phyloP scores from a whole-genome alignment of 1,140 invertebrate genomes.

The Mya arenaria region DNA sequence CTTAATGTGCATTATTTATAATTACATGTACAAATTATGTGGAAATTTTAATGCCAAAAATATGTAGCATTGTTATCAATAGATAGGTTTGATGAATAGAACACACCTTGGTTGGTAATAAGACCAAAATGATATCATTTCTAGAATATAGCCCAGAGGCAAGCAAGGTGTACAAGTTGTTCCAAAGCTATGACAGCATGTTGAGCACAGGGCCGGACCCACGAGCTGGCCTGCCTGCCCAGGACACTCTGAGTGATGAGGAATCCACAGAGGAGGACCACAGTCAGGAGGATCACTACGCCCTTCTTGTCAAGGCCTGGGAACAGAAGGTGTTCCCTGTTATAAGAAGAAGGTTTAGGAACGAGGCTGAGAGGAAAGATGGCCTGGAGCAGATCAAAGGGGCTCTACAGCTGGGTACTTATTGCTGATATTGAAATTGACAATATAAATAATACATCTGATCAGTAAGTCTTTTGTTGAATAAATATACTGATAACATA shows the following conservation, averaged over 20 bases:
- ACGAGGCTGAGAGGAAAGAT: constrained; percentile 81
- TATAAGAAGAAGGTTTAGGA: constrained; percentile 80
- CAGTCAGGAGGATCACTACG: constrained; percentile 78
- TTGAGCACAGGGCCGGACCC: constrained; percentile 72
- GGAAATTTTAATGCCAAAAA: too few species aligned
- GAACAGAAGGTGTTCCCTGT: constrained; percentile 82
- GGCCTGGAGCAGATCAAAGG: constrained; percentile 82
- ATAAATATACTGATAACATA: too few species aligned
- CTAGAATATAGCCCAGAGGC: constrained; percentile 77
- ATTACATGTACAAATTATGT: too few species aligned
- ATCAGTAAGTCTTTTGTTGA: too few species aligned
- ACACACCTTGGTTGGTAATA: too few species aligned
- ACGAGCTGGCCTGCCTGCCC: constrained; percentile 55
- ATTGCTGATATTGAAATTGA: too few species aligned
- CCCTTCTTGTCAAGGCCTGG: constrained; percentile 81
- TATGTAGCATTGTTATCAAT: too few species aligned
- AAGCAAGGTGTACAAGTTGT: constrained; percentile 75
- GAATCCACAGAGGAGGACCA: constrained; percentile 74
- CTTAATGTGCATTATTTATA: too few species aligned
- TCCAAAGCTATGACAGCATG: constrained; percentile 76
- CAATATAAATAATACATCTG: too few species aligned
- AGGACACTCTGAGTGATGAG: constrained; percentile 77
- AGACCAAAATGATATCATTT: too few species aligned
- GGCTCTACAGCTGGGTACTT: constrained; percentile 79
- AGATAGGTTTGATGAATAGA: too few species aligned